These are phyloP conservation scores for Amphiprion percula DNA, from an alignment of 2,113 vertebrate species.

Conservation along the genomic window DNA sequence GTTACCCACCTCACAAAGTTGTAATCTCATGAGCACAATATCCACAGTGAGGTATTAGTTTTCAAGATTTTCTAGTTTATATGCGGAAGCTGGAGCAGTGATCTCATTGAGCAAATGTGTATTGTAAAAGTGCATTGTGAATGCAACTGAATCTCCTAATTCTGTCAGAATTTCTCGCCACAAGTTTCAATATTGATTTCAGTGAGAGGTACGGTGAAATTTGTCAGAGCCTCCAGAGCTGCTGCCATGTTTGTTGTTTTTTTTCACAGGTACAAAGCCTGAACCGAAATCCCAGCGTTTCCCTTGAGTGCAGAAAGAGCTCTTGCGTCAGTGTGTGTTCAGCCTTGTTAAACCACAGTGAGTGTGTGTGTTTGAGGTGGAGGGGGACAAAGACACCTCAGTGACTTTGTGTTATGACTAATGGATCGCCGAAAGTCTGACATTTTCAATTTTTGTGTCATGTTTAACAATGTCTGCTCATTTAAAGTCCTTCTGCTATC, in stretches of 20 bases:
- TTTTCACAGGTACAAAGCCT: background rate
- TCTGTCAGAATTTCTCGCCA: background rate
- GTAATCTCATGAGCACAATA: background rate
- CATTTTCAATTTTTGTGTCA: conserved; percentile 1
- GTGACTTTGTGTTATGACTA: background rate
- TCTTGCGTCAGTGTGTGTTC: background rate
- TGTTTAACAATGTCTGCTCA: conserved; percentile 3
- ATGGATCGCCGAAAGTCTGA: background rate
- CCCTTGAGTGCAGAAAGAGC: background rate
- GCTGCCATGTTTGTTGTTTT: background rate
- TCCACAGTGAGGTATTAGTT: background rate
- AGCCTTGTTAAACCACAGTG: conserved; percentile 7
- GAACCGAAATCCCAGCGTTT: background rate
- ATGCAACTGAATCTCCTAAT: background rate
- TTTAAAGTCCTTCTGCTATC: conserved; percentile 17
- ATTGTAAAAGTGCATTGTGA: background rate
- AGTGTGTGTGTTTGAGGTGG: conserved; percentile 2
- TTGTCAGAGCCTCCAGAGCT: background rate
- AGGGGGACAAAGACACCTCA: no score
- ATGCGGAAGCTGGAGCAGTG: background rate
- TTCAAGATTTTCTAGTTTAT: background rate
- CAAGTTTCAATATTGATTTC: background rate
- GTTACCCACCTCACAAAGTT: background rate
- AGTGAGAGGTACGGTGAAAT: background rate
- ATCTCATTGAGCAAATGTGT: background rate